phyloP scores from a whole-genome alignment of 37 sponge, comb jelly and placozoan genomes.

The Halichondria panicea region DNA sequence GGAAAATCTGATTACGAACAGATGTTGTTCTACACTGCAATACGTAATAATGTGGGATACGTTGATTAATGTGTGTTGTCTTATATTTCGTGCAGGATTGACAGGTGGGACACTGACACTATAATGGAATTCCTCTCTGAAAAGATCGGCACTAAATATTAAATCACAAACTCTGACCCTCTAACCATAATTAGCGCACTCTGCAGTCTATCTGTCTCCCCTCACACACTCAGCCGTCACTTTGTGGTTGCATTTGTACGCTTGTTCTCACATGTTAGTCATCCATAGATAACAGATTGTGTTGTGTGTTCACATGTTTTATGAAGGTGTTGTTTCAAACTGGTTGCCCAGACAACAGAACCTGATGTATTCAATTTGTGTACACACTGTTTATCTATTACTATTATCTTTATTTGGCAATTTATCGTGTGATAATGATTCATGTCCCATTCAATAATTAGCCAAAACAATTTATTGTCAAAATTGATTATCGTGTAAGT shows the following conservation, averaged over 20 bases:
- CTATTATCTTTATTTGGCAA: neutral
- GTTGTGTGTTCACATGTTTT: neutral
- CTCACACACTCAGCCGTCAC: neutral
- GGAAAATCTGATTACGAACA: too few species aligned
- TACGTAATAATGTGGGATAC: too few species aligned
- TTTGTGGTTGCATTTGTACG: neutral
- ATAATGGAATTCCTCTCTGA: slow-evolving; percentile 85
- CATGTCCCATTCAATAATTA: too few species aligned
- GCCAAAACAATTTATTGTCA: neutral
- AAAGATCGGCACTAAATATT: too few species aligned
- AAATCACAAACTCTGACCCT: too few species aligned
- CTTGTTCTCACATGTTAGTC: neutral
- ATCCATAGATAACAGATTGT: neutral
- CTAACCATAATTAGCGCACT: too few species aligned
- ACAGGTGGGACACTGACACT: slow-evolving; percentile 87
- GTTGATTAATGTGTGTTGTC: too few species aligned
- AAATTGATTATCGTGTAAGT: neutral
- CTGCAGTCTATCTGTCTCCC: too few species aligned
- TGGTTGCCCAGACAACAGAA: slow-evolving; percentile 39
- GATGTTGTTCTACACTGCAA: too few species aligned
- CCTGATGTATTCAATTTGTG: slow-evolving; percentile 11
- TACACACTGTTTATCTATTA: neutral
- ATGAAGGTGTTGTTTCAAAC: slow-evolving; percentile 55
- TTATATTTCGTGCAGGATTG: slow-evolving; percentile 76
- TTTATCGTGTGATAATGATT: neutral